A percentile compares a stretch with the other conserved stretches of the same genome.
Evolutionary conservation across 2,113 vertebrate genomes (phyloP).

Genomic region (Ornithorhynchus anatinus): DNA sequence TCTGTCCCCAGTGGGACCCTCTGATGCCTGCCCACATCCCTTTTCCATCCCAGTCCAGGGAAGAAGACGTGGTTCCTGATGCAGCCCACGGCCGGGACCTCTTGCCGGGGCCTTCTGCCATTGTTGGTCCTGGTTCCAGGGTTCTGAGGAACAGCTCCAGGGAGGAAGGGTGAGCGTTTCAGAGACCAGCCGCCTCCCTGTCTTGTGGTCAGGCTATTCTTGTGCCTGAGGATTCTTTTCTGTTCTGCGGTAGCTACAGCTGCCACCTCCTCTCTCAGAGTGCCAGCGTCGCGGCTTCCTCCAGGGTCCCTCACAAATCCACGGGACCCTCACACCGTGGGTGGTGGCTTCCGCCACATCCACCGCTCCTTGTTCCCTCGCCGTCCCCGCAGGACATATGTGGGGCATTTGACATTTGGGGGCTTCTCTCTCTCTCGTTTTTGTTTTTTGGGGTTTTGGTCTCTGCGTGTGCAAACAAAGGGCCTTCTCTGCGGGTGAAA

Average conservation of each 20-base stretch:
- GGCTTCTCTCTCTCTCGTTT: neutral
- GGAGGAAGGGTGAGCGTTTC: neutral
- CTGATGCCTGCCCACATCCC: too few species aligned
- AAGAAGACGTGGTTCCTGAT: neutral
- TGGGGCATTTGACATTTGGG: neutral
- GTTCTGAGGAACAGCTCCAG: neutral
- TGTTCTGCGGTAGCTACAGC: conserved; percentile 12
- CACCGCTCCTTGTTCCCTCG: conserved; percentile 27
- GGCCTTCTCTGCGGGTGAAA: neutral
- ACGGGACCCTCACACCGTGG: neutral
- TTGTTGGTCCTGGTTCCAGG: neutral
- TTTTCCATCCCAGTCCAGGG: conserved; percentile 8
- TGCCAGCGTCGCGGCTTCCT: too few species aligned
- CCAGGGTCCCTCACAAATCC: neutral
- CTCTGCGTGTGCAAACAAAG: conserved; percentile 20
- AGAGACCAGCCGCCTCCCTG: conserved; percentile 24
- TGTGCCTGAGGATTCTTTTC: conserved; percentile 1
- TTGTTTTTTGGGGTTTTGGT: too few species aligned
- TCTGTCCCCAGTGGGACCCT: too few species aligned
- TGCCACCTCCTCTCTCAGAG: neutral
- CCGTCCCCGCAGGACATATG: rapidly evolving
- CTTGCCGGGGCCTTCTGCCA: neutral
- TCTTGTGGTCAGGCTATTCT: conserved; percentile 43
- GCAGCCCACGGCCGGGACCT: neutral
- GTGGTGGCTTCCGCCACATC: conserved; percentile 12